Evolutionary conservation across 2,113 vertebrate genomes (phyloP).

Genomic region (Polypterus bichir): DNA sequence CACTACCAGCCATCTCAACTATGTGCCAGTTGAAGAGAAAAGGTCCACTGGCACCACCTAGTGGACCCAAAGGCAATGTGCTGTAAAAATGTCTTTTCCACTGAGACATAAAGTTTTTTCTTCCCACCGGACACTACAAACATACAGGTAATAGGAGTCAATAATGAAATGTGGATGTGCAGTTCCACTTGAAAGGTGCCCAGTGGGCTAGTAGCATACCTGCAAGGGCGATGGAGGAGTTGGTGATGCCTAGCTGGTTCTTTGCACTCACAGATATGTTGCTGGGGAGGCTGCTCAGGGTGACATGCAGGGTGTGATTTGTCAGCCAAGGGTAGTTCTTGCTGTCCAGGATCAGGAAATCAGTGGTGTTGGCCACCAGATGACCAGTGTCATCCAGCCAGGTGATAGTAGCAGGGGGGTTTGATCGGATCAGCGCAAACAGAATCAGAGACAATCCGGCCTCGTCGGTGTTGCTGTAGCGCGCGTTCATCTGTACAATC

Average conservation of each 20-base stretch:
- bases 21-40: no score
- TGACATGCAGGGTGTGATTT: conserved; percentile 66
- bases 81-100: no score
- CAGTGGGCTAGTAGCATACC: conserved; percentile 34
- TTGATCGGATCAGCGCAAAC: conserved; percentile 67
- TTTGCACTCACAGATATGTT: conserved; percentile 60
- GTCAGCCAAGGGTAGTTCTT: conserved; percentile 55
- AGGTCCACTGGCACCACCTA: no score
- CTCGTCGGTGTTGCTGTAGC: conserved; percentile 47
- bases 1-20: no score
- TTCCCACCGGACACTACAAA: background rate
- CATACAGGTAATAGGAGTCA: background rate
- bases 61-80: no score
- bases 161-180: background rate
- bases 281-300: conserved; percentile 41
- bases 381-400: conserved; percentile 63
- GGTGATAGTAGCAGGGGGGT: conserved; percentile 61
- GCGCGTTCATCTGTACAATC: conserved; percentile 56
- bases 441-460: conserved; percentile 63
- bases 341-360: conserved; percentile 64
- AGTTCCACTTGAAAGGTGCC: background rate
- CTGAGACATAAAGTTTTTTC: background rate
- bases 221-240: conserved; percentile 56
- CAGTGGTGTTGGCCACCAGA: conserved; percentile 54
- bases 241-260: conserved; percentile 54